Percentiles rank a stretch among this genome's conserved stretches.
These are phyloP conservation scores for Dendrolimus houi DNA, from an alignment of 2,888 invertebrate species.

Conservation along the genomic window DNA sequence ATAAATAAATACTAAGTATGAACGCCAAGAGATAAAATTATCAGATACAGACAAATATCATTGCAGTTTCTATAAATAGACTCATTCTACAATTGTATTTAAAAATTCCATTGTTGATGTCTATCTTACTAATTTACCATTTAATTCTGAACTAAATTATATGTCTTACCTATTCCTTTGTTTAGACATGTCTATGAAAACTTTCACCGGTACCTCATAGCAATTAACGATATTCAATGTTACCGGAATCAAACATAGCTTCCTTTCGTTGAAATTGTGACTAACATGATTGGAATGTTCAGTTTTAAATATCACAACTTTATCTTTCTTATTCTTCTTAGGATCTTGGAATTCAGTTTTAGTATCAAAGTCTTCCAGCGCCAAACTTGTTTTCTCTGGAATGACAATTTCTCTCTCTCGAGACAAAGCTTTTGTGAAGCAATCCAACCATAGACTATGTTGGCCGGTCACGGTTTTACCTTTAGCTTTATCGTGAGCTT, in stretches of 20 bases:
- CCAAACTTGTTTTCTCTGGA: constrained; percentile 23
- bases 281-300: constrained; percentile 73
- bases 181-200: constrained; percentile 78
- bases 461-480: constrained; percentile 80
- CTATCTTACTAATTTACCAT: too few relatives aligned
- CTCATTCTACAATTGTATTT: too few relatives aligned
- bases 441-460: constrained; percentile 79
- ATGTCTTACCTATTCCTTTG: constrained; percentile 72
- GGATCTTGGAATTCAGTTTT: constrained; percentile 32
- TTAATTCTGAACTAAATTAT: too few relatives aligned
- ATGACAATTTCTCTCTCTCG: constrained; percentile 40
- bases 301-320: constrained; percentile 75
- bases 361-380: constrained; percentile 46
- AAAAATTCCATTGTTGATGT: too few relatives aligned
- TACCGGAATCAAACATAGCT: constrained; percentile 82
- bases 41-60: too few relatives aligned
- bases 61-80: too few relatives aligned
- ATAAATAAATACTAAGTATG: too few relatives aligned
- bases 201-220: constrained; percentile 73
- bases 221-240: constrained; percentile 81
- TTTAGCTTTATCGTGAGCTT: constrained; percentile 72
- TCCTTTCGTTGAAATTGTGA: constrained; percentile 78
- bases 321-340: constrained; percentile 54
- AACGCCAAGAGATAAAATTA: too few relatives aligned
- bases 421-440: constrained; percentile 72